Base-by-base conservation (phyloP, 1,140 invertebrate genomes). In the Pseudomyrmex gracilis region DNA sequence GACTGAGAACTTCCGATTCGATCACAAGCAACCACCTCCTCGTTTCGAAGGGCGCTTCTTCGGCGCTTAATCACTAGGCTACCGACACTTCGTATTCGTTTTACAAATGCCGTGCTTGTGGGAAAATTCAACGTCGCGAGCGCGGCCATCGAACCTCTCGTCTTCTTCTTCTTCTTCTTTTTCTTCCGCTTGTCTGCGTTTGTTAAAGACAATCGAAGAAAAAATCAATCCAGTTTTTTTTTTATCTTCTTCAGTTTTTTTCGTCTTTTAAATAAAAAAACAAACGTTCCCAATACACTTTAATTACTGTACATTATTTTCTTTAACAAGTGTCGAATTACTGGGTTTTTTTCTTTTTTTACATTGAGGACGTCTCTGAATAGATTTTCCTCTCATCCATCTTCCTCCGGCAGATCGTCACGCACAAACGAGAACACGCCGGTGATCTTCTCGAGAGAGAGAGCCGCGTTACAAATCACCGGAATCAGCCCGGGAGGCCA, bases 31-130 rank as follows among this genome's bases (percentile, higher is more conserved):
- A 34, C 83, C 60, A 85, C 77, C 83, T 66, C 45, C 57, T 83
- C 53, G 51, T 85, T 85, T 85, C 53, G 24, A 85, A 83, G 83
- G 77, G 51, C 53, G 66, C 82, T 82, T 76, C 64, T 20, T 24
- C 22, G 34, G 57, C 63, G 34, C 83, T 60, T 87, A 87, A 87
- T 87, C 63, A 83, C 84, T 87, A 83, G 66, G 71, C 77, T 85
- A 87, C 84, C 22, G 64, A 68, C 53, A 66, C 60, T 68, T 49
- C 55, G 73, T 85, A 82, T 76, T 74, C 68, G 73, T 85, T 87
- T 77, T 82, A 51, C 9, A 20, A 74, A 76, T 34, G 49, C 20
- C 57, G 53, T 61, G 70, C 63, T 76, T 64, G 34, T 34, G 43
- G 49, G 71, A 58, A 76, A 76, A 73, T 63, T 53, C n/a, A 24